Evolutionary conservation across 2,888 invertebrate genomes (phyloP).

Genomic region (Drosophila longiperda): DNA sequence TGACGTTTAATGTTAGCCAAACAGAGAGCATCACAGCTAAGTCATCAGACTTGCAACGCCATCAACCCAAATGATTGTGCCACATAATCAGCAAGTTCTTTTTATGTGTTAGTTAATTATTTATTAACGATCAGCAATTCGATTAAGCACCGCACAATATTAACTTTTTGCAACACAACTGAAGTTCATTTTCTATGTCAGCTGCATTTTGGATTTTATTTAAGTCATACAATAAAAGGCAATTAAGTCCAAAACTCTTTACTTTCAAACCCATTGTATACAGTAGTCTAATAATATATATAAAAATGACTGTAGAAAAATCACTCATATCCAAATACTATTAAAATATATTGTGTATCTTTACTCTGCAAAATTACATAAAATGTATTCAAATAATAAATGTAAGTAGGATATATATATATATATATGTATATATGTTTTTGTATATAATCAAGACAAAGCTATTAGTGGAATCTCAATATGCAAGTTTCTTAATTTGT

Average conservation of each 20-base stretch:
- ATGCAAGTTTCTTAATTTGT: background rate
- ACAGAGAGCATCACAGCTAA: conserved; percentile 21
- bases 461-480: background rate
- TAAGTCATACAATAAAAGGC: background rate
- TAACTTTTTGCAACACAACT: background rate
- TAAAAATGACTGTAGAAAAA: background rate
- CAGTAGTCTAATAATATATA: background rate
- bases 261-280: background rate
- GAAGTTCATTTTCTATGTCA: background rate
- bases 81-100: background rate
- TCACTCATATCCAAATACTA: background rate
- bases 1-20: conserved; percentile 23
- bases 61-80: too few relatives aligned
- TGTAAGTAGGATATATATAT: too few relatives aligned
- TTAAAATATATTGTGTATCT: background rate
- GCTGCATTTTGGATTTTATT: background rate
- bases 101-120: background rate
- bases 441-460: background rate
- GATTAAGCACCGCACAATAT: background rate
- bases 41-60: conserved; percentile 8
- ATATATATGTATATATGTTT: background rate
- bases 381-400: background rate
- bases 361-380: background rate
- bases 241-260: background rate
- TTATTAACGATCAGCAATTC: background rate